Evolutionary conservation across 2,888 invertebrate genomes (phyloP), one percentile per base, ranked within the genome.

Genomic region (Thelaira solivaga): DNA sequence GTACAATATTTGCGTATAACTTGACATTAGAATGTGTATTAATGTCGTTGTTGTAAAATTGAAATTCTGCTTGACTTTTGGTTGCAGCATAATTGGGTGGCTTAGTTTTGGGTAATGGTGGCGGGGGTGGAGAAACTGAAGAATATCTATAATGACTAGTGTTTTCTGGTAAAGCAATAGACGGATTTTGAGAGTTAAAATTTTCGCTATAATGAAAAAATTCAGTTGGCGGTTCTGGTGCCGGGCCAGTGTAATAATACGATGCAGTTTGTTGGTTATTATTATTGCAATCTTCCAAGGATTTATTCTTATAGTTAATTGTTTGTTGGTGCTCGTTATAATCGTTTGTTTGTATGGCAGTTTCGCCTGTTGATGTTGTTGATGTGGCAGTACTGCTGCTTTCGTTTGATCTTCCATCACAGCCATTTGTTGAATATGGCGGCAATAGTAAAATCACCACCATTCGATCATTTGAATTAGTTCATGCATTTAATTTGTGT

Each of bases 401-500:
- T 65, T 83, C 83, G 74, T 83, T 83, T 65, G 84, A 84, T 81
- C 82, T 83, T 83, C 82, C 83, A 85, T 86, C 86, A 85, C 85
- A 85, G 86, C 87, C 86, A 84, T 86, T 86, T 83, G 83, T 83
- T 81, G 84, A 83, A 86, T 86, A 88, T 87, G 88, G 88, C 86
- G 88, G 86, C 85, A 89, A 86, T 86, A 89, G 85, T 85, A 89
- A 87, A 88, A 89, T 89, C 87, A 89, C 89, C 88, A 89, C 89
- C 89, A 89, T 89, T 88, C 89, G 89, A 88, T 88, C 88, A 89
- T 89, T 87, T 88, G 88, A 85, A 82, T 83, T 72, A 75, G 67
- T 79, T 82, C 74, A 75, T 68, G 61, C 74, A 75, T 75, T 75
- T 43, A 74, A 75, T 75, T 68, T 61, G 34, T 75, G 61, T 61